These are phyloP conservation scores for Riparia riparia DNA, from an alignment of 2,113 vertebrate species.

Conservation along the genomic window DNA sequence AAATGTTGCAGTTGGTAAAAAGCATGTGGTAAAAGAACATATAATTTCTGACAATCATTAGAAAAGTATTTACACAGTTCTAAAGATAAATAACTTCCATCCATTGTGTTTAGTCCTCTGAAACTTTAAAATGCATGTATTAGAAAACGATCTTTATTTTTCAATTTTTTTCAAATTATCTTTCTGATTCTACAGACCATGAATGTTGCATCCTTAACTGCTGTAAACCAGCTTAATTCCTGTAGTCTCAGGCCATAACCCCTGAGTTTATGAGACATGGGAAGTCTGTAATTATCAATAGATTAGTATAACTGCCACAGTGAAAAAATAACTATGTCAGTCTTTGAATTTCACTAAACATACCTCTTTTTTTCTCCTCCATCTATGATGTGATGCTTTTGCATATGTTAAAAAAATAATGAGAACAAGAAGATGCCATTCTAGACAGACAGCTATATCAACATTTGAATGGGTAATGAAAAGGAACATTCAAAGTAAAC, in stretches of 20 bases:
- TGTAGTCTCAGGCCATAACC: neutral
- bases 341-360: neutral
- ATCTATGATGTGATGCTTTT: neutral
- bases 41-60: constrained; percentile 19
- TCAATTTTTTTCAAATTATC: neutral
- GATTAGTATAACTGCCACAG: neutral
- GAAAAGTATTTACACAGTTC: constrained; percentile 12
- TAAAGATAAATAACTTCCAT: constrained; percentile 7
- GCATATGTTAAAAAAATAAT: neutral
- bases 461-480: neutral
- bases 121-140: neutral
- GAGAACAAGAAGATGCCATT: neutral
- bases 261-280: neutral
- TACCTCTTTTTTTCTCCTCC: neutral
- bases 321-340: neutral
- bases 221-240: neutral
- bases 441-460: neutral
- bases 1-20: neutral
- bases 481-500: neutral
- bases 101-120: neutral
- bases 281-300: neutral
- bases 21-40: constrained; percentile 18
- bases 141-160: neutral
- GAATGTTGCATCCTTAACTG: neutral
- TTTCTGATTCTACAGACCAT: neutral